Conservation (phyloP, 2,888 invertebrate genomes). For the Sthenelais limicola region DNA sequence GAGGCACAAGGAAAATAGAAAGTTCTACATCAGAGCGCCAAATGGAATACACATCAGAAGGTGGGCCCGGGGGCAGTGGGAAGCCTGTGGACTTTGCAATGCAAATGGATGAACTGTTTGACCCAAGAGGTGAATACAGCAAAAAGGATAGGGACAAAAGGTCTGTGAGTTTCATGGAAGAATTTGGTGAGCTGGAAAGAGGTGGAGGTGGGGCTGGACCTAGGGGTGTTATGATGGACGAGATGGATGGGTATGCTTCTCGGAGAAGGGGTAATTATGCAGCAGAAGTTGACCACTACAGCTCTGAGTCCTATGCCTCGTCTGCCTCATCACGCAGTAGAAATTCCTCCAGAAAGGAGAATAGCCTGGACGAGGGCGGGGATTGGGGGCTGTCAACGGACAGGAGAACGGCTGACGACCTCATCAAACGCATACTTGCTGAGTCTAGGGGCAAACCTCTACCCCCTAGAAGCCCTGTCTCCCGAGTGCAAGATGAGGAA, state of each 20-base stretch:
- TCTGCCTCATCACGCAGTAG: too few relatives aligned
- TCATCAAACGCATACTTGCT: constrained; percentile 46
- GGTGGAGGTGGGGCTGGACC: neutral
- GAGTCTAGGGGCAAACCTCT: constrained; percentile 34
- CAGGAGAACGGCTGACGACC: constrained; percentile 40
- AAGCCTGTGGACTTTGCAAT: neutral
- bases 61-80: neutral
- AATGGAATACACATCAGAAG: constrained; percentile 23
- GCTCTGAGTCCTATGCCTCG: too few relatives aligned
- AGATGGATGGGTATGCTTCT: neutral
- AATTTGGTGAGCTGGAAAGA: neutral
- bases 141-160: constrained; percentile 1
- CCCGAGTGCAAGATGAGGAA: neutral
- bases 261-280: too few relatives aligned
- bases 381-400: constrained; percentile 30
- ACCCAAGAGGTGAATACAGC: neutral
- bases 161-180: constrained; percentile 4
- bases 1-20: constrained; percentile 19
- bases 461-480: neutral
- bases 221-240: neutral
- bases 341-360: neutral
- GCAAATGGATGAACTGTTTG: constrained; percentile 20
- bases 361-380: neutral
- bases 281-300: too few relatives aligned
- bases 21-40: constrained; percentile 12